Percentiles rank a stretch among this genome's conserved stretches.
Conservation (phyloP, 2,797 vertebrate species). For the Austrolebias charrua region DNA sequence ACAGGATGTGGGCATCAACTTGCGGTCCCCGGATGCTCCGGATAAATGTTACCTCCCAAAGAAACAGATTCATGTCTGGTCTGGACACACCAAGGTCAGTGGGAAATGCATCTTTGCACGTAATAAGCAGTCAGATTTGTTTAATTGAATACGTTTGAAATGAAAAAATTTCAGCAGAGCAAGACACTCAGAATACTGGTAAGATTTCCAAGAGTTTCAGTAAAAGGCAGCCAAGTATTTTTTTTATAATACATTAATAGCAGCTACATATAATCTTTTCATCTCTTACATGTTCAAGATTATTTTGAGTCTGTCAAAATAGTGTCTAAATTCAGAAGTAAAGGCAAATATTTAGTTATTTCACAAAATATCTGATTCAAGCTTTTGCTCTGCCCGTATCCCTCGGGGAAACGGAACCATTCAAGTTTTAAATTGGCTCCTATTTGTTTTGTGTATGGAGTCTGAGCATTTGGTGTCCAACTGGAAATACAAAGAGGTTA, state of each 20-base stretch:
- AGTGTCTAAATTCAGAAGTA: conserved; percentile 31
- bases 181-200: background rate
- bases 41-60: conserved; percentile 98
- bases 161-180: conserved; percentile 1
- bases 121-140: background rate
- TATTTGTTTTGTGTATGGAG: conserved; percentile 41
- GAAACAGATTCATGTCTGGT: conserved; percentile 98
- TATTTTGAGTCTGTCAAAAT: conserved; percentile 38
- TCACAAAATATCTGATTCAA: background rate
- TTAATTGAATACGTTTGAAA: conserved; percentile 4
- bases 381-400: conserved; percentile 30
- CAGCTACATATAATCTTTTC: background rate
- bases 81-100: conserved; percentile 95
- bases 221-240: conserved; percentile 19
- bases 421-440: conserved; percentile 62
- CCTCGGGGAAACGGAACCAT: conserved; percentile 46
- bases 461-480: conserved; percentile 37
- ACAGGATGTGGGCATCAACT: conserved; percentile 96
- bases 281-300: conserved; percentile 16
- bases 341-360: conserved; percentile 38
- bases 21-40: conserved; percentile 88
- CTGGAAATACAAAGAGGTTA: conserved; percentile 57
- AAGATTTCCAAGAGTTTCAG: conserved; percentile 1
- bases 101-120: background rate
- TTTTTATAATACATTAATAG: conserved; percentile 2